Evolutionary conservation across 2,113 vertebrate genomes (phyloP).

Genomic region (Phodopus roborovskii): DNA sequence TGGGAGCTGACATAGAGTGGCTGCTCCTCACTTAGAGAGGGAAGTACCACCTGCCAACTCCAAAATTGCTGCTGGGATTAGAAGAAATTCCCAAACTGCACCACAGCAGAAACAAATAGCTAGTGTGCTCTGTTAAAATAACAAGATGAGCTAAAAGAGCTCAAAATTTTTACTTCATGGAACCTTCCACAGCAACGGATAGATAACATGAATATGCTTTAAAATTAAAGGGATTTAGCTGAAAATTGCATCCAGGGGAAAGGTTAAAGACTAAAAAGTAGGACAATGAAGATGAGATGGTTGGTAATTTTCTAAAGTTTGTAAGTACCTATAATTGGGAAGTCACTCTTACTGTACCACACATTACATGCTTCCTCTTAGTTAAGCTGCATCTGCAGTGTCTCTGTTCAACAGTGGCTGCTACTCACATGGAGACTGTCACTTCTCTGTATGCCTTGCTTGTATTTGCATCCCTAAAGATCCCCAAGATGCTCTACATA

Average conservation of each 20-base stretch:
- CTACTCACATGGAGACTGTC: background rate
- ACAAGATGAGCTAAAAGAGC: slow-evolving; percentile 48
- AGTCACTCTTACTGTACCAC: background rate
- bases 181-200: background rate
- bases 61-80: slow-evolving; percentile 73
- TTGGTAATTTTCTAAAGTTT: slow-evolving; percentile 6
- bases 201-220: background rate
- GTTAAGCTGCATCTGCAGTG: background rate
- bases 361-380: background rate
- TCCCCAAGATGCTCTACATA: background rate
- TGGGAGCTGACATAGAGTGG: slow-evolving; percentile 59
- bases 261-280: background rate
- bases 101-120: slow-evolving; percentile 46
- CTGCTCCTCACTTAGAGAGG: slow-evolving; percentile 10
- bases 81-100: slow-evolving; percentile 61
- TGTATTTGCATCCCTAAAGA: background rate
- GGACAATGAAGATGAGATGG: background rate
- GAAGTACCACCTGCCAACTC: slow-evolving; percentile 48
- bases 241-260: background rate
- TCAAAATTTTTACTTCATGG: background rate
- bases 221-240: slow-evolving; percentile 16
- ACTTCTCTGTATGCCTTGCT: background rate
- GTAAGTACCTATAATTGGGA: slow-evolving; percentile 5
- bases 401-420: background rate
- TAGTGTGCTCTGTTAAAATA: background rate